These are phyloP conservation scores for Corynorhinus townsendii DNA, from an alignment of 2,113 vertebrate genomes.

Conservation along the genomic window DNA sequence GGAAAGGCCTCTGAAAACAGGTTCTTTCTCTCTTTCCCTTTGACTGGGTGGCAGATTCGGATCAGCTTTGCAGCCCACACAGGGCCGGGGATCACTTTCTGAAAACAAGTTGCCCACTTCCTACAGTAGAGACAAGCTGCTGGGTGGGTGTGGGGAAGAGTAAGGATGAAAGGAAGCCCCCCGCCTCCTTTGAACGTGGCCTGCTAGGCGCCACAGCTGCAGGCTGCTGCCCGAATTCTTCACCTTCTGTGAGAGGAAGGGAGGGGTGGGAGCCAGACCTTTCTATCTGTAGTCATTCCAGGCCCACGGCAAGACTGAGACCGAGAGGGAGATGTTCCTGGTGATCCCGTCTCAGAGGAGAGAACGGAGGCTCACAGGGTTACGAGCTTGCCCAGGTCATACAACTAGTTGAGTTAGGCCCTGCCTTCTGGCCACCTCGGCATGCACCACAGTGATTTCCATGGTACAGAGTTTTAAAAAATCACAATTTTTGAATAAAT, in stretches of 20 bases:
- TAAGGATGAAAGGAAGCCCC: slow-evolving; percentile 30
- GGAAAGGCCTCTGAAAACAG: neutral
- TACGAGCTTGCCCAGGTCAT: accelerated
- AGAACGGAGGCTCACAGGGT: neutral
- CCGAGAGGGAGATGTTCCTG: neutral
- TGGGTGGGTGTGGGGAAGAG: neutral
- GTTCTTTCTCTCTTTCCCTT: slow-evolving; percentile 64
- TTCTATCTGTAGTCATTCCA: neutral
- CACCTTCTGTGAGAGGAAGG: neutral
- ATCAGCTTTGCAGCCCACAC: slow-evolving; percentile 11
- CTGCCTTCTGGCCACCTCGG: neutral
- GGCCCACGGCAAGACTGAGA: neutral
- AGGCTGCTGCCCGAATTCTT: neutral
- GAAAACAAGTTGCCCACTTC: slow-evolving; percentile 72
- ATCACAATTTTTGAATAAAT: neutral
- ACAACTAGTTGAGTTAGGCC: neutral
- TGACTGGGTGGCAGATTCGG: slow-evolving; percentile 61
- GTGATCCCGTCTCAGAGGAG: neutral
- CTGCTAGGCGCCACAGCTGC: slow-evolving; percentile 15
- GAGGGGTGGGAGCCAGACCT: neutral
- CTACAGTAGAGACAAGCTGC: neutral
- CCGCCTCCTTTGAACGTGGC: neutral
- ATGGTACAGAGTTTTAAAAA: neutral
- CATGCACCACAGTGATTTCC: accelerated
- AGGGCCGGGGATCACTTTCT: slow-evolving; percentile 62